phyloP scores from a whole-genome alignment of 1,140 invertebrate species.

The Drosophila sp. region DNA sequence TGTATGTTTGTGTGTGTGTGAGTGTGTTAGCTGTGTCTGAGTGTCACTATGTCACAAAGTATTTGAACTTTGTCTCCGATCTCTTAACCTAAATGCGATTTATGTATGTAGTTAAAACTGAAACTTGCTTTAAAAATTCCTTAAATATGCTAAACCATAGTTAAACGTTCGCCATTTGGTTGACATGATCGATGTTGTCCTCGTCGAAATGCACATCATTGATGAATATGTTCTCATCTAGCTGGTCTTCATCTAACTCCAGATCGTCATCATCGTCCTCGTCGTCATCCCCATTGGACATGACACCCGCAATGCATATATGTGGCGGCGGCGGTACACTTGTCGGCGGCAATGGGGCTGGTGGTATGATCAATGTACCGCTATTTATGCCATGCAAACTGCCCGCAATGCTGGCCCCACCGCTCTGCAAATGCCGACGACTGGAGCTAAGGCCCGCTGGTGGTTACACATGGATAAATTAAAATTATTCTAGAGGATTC shows the following conservation, averaged over 20 bases:
- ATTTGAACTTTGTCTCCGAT: constrained; percentile 5
- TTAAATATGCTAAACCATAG: constrained; percentile 51
- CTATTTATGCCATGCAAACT: constrained; percentile 82
- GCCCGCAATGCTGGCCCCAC: constrained; percentile 81
- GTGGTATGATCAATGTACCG: constrained; percentile 78
- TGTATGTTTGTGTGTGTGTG: constrained; percentile 28
- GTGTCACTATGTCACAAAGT: constrained; percentile 38
- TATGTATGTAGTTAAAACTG: constrained; percentile 53
- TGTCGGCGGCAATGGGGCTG: constrained; percentile 78
- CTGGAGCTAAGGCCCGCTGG: constrained; percentile 79
- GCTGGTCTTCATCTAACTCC: constrained; percentile 69
- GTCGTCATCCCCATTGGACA: constrained; percentile 51
- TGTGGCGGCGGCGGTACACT: constrained; percentile 81
- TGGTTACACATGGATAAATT: background rate
- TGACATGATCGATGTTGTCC: constrained; percentile 75
- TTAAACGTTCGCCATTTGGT: constrained; percentile 82
- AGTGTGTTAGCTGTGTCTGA: constrained; percentile 19
- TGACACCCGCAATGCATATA: constrained; percentile 79
- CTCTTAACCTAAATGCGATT: constrained; percentile 61
- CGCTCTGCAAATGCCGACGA: constrained; percentile 80
- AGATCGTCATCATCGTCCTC: constrained; percentile 78
- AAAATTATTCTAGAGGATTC: background rate
- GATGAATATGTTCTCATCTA: constrained; percentile 76
- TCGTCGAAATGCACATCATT: constrained; percentile 82
- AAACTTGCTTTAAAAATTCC: constrained; percentile 73